Evolutionary conservation across 1,140 invertebrate species (phyloP), one percentile per base, ranked within the genome.

Genomic region (Drosophila kepulauana): DNA sequence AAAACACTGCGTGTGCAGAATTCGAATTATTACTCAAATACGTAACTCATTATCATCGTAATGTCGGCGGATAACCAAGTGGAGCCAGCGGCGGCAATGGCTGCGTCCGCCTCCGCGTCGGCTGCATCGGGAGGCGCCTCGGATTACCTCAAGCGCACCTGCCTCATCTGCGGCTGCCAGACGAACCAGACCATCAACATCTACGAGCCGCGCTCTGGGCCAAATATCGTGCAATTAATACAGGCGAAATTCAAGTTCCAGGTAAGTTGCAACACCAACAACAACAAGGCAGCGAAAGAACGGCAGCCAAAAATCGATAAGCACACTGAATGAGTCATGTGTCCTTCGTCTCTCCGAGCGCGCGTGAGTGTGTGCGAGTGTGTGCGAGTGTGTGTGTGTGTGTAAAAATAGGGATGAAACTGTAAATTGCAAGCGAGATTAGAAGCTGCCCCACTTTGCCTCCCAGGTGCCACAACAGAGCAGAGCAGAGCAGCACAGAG

Each of bases 231-330:
- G 41, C 82, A 92, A 75, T 59, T 92, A 25, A 92, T 92, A 46
- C 92, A 92, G 65, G 91, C 91, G 45, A 92, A 92, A 91, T 92
- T 92, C 61, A 92, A 92, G 78, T 91, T 92, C 63, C 91, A 92
- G 91, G 91, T 92, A 80, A 75, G 78, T 65, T 65, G 63, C 63
- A 56, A 46, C 49, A 43, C 11, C 33, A 76, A 71, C 62, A 72
- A 79, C 54, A 65, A 59, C 64, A 72, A 25, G 52, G 57, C 54
- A 62, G 28, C 58, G 57, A 73, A 77, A 78, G 65, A 79, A 66
- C 61, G 28, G 58, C 54, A 66, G 51, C 48, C 48, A 78, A 68
- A 78, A 78, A 78, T 78, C 75, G 57, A 78, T 78, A 78, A 71
- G 35, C 41, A 65, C 33, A 76, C 74, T 7, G 51, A 64, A 75